Percentiles rank a stretch among this genome's conserved stretches.
Conservation (phyloP, 2,113 vertebrate species). For the Alaudala cheleensis region DNA sequence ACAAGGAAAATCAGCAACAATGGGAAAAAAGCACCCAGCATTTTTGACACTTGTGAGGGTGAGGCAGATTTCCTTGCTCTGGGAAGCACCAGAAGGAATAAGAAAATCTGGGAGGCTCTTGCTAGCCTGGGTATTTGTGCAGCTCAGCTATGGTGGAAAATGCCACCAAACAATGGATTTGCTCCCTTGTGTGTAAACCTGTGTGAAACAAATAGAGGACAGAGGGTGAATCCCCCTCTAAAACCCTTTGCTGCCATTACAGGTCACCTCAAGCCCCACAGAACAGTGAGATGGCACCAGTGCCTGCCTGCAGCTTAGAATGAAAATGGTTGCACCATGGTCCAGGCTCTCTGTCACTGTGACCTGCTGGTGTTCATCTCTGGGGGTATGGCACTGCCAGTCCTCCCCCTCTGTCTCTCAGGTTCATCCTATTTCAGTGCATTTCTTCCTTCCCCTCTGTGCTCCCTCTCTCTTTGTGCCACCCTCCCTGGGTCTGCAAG, state of each 20-base stretch:
- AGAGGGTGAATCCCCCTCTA: background rate
- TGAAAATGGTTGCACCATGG: background rate
- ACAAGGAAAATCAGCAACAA: background rate
- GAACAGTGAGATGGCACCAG: background rate
- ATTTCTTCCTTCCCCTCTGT: background rate
- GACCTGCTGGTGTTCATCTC: background rate
- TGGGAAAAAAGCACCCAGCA: background rate
- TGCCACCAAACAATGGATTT: background rate
- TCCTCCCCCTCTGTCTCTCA: background rate
- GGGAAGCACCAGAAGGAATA: background rate
- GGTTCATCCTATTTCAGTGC: background rate
- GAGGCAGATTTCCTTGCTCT: background rate
- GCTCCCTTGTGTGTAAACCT: background rate
- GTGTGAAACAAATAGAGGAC: rapidly evolving
- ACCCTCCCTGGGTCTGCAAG: background rate
- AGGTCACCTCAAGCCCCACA: background rate
- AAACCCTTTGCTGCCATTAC: background rate
- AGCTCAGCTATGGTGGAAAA: background rate
- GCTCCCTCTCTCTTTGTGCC: background rate
- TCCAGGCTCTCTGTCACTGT: rapidly evolving
- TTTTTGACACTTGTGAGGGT: background rate
- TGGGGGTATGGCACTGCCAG: background rate
- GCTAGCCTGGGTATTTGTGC: constrained; percentile 17
- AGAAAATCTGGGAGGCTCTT: background rate
- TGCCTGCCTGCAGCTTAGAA: background rate